phyloP scores from a whole-genome alignment of 30 jellyfish, hydroid and myxozoan genomes.

The Aurelia sp. region DNA sequence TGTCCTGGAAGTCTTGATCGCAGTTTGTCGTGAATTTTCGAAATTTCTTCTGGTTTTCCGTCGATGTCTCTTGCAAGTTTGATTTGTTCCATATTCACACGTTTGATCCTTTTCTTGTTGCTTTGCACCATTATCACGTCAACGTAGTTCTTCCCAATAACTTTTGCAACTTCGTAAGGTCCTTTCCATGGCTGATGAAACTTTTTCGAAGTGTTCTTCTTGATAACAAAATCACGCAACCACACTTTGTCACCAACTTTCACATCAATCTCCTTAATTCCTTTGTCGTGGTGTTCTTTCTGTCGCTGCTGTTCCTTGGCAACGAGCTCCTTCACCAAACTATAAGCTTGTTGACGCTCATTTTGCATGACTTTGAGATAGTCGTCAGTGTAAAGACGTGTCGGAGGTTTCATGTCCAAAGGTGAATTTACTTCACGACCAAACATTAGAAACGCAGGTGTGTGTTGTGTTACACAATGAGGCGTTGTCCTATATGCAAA shows the following conservation, averaged over 20 bases:
- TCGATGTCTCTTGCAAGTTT: conserved; percentile 28
- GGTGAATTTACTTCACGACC: conserved; percentile 7
- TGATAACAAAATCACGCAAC: too few species aligned
- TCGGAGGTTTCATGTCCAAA: not conserved
- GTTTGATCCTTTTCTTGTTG: conserved; percentile 12
- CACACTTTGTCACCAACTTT: too few species aligned
- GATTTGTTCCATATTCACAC: conserved; percentile 29
- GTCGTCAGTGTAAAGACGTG: not conserved
- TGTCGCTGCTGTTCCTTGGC: conserved; percentile 34
- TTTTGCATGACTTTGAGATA: conserved; percentile 23
- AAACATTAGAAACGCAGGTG: conserved; percentile 12
- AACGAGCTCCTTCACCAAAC: conserved; percentile 23
- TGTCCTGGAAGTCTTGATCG: conserved; percentile 65
- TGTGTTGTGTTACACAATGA: conserved; percentile 20
- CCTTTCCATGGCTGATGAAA: not conserved
- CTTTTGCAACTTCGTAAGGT: conserved; percentile 37
- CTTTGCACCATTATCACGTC: conserved; percentile 1
- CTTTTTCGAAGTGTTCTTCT: conserved; percentile 29
- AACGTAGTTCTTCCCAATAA: not conserved
- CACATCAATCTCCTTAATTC: conserved; percentile 16
- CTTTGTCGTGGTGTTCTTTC: conserved; percentile 25
- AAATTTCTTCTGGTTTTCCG: conserved; percentile 39
- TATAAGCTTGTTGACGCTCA: conserved; percentile 54
- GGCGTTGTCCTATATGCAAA: not conserved
- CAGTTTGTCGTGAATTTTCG: conserved; percentile 23